Evolutionary conservation across 2,113 vertebrate species (phyloP), one percentile per base, ranked within the genome.

Genomic region (Hippocampus mohnikei): DNA sequence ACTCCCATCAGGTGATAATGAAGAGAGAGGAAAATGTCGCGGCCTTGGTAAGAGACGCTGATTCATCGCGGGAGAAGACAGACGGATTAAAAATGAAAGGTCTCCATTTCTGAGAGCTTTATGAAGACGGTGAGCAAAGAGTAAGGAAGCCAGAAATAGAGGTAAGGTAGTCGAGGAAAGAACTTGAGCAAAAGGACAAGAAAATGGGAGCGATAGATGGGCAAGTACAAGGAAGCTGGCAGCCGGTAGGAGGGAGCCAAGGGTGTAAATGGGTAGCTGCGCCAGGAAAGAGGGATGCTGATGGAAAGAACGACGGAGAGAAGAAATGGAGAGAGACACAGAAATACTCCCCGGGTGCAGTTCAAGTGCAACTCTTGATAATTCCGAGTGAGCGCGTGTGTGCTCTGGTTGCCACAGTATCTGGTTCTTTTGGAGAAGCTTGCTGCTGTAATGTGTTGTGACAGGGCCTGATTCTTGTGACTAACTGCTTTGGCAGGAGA

Each of bases 401-500:
- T 53, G 55, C 81, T 74, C 79, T 66, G 81, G 84, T 81, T 84
- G 81, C 81, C 85, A 85, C 58, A 67, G 81, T 76, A 79, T 80
- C 85, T 81, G 70, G 78, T 62, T 70, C 81, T 78, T 73, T 88
- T 81, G 83, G 77, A 84, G 83, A 88, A 67, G 82, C 77, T 78
- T 77, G 81, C 85, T 84, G 80, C 77, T 73, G 78, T 92, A 91
- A 93, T 92, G 83, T 87, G 88, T 89, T 91, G 84, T 92, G 92
- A 93, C 92, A 92, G 85, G 52, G 76, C 81, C 82, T 80, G 90
- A 89, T 91, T 90, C 85, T 91, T 86, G 87, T 89, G 89, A 91
- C 92, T 90, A 93, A 92, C 85, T 89, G 90, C 87, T 91, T 87
- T 93, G 91, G 88, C 90, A 91, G 88, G 62, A 76, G 76, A 69